Evolutionary conservation across 2,797 vertebrate genomes (phyloP), one percentile per base, ranked within the genome.

Genomic region (Danio aesculapii): DNA sequence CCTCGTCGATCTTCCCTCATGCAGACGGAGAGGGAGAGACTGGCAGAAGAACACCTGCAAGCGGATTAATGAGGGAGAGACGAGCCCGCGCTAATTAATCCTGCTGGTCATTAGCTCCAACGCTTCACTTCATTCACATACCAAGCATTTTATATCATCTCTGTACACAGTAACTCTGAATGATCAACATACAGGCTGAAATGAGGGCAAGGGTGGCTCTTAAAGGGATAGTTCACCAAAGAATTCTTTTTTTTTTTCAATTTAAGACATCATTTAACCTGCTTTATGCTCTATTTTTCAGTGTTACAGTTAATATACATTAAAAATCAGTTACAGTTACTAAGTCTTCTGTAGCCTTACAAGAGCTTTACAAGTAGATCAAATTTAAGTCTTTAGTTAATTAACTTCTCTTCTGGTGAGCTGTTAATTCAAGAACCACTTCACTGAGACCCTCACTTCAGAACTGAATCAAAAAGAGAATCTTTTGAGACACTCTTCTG

Each of bases 51-150:
- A 92, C 92, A 94, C 92, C 92, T 93, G 93, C 91, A 88, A 88
- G 90, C 87, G 83, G 90, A 93, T 91, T 94, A 94, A 94, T 93
- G 93, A 94, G 92, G 90, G 90, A 86, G 77, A 85, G 82, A 87
- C 86, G 87, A 84, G 84, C 90, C 90, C 90, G 80, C 91, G 90
- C 89, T 92, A 92, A 93, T 94, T 92, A 93, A 92, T 94, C 90
- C 92, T 85, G 89, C 88, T 41, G 63, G 83, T 88, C 89, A 92
- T 93, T 93, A 93, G 84, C 84, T 84, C 73, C 82, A 81, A 55
- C 74, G 52, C 71, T 47, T 79, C 89, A 89, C 81, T 57, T 77
- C 62, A 80, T 84, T 86, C 84, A 78, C 55, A 75, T 59, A 77
- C 57, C 58, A 39, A 73, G 55, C 41, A 14, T 79, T 71, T 68